Percentiles rank a stretch among this genome's conserved stretches.
Evolutionary conservation across 2,113 vertebrate species (phyloP).

Genomic region (Colossoma macropomum): DNA sequence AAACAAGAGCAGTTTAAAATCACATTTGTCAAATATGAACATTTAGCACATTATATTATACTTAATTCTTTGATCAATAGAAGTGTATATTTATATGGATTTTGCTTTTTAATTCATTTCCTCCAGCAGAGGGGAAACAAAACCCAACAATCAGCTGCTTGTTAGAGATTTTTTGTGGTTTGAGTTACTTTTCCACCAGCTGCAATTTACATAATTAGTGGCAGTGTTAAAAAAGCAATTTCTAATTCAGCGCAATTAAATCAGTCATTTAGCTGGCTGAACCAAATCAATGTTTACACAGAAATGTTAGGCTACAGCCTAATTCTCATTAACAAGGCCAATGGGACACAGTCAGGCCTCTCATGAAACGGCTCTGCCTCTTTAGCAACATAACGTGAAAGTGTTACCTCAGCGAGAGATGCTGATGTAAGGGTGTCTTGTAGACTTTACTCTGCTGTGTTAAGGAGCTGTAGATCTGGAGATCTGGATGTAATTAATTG

Average conservation of each 20-base stretch:
- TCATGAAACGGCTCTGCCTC: neutral
- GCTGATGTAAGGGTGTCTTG: neutral
- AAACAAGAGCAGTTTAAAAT: too few species aligned
- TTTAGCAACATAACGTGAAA: neutral
- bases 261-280: slow-evolving; percentile 39
- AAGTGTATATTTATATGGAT: neutral
- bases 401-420: neutral
- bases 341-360: neutral
- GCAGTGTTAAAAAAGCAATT: slow-evolving; percentile 45
- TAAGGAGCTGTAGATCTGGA: neutral
- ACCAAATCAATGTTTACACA: slow-evolving; percentile 42
- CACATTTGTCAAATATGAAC: too few species aligned
- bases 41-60: too few species aligned
- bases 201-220: slow-evolving; percentile 49
- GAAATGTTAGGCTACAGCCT: slow-evolving; percentile 26
- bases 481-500: slow-evolving; percentile 6
- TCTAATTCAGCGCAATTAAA: slow-evolving; percentile 45
- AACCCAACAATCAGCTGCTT: neutral
- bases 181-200: slow-evolving; percentile 5
- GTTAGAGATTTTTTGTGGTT: neutral
- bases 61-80: too few species aligned
- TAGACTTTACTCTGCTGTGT: neutral
- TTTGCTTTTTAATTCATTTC: slow-evolving; percentile 22
- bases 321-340: slow-evolving; percentile 39
- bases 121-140: neutral